Percentiles rank a stretch among this genome's conserved stretches.
Conservation (phyloP, 2,113 vertebrate genomes). For the Xenopus laevis region DNA sequence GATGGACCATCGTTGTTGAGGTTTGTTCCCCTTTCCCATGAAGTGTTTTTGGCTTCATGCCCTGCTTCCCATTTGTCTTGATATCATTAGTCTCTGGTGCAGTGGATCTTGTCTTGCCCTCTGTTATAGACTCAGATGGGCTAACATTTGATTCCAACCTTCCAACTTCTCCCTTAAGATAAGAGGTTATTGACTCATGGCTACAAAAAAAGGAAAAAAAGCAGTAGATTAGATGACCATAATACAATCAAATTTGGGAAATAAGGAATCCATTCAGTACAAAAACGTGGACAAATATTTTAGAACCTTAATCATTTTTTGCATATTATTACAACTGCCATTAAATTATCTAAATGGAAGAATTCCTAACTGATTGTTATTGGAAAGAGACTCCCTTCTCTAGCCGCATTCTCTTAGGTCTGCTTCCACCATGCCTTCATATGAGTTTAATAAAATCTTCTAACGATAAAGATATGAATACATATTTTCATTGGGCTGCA, state of each 20-base stretch:
- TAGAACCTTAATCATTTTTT: too few relatives aligned
- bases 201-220: conserved; percentile 57
- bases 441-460: too few relatives aligned
- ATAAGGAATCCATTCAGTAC: neutral
- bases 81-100: conserved; percentile 68
- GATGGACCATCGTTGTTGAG: conserved; percentile 55
- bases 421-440: too few relatives aligned
- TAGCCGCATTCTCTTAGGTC: too few relatives aligned
- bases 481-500: too few relatives aligned
- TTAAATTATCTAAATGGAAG: too few relatives aligned
- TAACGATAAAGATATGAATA: too few relatives aligned
- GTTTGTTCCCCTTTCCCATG: conserved; percentile 60
- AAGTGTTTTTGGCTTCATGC: conserved; percentile 64
- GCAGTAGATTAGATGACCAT: conserved; percentile 19
- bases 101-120: conserved; percentile 65
- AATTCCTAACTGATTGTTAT: too few relatives aligned
- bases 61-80: conserved; percentile 63
- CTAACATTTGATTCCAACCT: conserved; percentile 84
- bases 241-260: neutral
- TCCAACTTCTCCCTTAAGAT: conserved; percentile 78
- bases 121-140: conserved; percentile 67
- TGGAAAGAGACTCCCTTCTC: too few relatives aligned
- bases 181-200: conserved; percentile 86
- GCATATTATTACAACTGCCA: too few relatives aligned
- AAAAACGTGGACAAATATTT: too few relatives aligned